Evolutionary conservation across 2,888 invertebrate genomes (phyloP).

Genomic region (Drosophila testacea): DNA sequence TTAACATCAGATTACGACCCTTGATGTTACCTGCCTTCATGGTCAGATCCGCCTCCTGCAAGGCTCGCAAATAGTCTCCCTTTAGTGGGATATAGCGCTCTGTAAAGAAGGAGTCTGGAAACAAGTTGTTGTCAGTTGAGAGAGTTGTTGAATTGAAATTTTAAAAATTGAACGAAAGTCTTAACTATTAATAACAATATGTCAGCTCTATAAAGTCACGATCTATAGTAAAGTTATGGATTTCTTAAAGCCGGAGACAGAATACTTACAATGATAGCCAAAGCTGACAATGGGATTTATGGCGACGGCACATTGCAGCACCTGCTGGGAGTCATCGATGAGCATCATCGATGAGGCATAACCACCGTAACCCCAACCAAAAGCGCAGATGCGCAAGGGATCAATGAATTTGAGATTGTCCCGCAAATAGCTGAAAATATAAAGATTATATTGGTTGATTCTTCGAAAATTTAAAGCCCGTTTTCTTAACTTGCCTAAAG

Average conservation of each 20-base stretch:
- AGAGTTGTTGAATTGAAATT: neutral
- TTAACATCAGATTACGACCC: constrained; percentile 88
- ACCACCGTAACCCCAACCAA: constrained; percentile 95
- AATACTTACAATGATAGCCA: constrained; percentile 89
- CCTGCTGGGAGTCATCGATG: constrained; percentile 90
- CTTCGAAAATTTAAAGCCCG: neutral
- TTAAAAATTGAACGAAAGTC: neutral
- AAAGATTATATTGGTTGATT: too few relatives aligned
- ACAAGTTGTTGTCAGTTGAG: neutral
- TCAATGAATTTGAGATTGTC: constrained; percentile 94
- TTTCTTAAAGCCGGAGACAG: neutral
- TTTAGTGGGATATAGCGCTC: constrained; percentile 95
- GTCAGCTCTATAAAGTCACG: neutral
- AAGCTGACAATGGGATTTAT: constrained; percentile 95
- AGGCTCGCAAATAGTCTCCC: constrained; percentile 89
- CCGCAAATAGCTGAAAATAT: constrained; percentile 88
- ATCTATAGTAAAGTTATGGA: too few relatives aligned
- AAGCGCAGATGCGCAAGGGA: constrained; percentile 91
- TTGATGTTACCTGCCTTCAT: constrained; percentile 92
- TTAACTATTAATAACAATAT: too few relatives aligned
- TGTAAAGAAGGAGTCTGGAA: constrained; percentile 94
- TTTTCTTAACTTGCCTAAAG: too few relatives aligned
- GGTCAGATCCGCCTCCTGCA: constrained; percentile 92
- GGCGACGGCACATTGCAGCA: constrained; percentile 93
- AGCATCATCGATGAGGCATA: constrained; percentile 93